Percentiles rank a stretch among this genome's conserved stretches.
Conservation (phyloP, 2,888 invertebrate species). For the Leucophora obtusa region DNA sequence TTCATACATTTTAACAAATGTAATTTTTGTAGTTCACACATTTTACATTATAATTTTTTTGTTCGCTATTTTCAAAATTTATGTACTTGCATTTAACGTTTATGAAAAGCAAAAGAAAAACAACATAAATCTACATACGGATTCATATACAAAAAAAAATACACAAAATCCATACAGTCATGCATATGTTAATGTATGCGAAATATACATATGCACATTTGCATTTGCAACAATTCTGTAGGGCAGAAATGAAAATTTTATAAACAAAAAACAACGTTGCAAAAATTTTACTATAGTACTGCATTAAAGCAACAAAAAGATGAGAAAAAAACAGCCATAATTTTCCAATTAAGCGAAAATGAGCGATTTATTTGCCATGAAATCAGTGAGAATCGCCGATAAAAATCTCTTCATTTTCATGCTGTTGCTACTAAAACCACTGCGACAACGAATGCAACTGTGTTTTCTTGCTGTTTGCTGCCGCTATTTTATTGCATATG, state of each 20-base stretch:
- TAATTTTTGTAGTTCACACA: conserved; percentile 66
- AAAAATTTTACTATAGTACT: not conserved
- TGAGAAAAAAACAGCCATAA: conserved; percentile 71
- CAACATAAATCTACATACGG: conserved; percentile 25
- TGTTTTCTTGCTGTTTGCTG: conserved; percentile 54
- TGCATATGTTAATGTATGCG: conserved; percentile 73
- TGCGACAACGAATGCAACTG: conserved; percentile 40
- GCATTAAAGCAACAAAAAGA: conserved; percentile 23
- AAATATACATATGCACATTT: conserved; percentile 70
- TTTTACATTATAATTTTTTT: conserved; percentile 57
- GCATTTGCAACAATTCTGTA: not conserved
- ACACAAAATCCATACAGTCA: conserved; percentile 54
- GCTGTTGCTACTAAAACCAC: conserved; percentile 4
- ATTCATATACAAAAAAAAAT: conserved; percentile 38
- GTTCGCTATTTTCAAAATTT: conserved; percentile 37
- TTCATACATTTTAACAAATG: conserved; percentile 59
- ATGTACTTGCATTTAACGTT: conserved; percentile 49
- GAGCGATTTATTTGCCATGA: conserved; percentile 79
- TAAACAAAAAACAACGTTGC: not conserved
- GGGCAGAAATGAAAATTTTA: conserved; percentile 40
- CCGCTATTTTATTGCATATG: conserved; percentile 60
- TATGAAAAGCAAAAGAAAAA: conserved; percentile 31
- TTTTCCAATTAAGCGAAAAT: conserved; percentile 79
- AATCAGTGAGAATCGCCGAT: conserved; percentile 79
- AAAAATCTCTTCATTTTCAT: conserved; percentile 78